A percentile compares a stretch with the other conserved stretches of the same genome.
Conservation (phyloP, 1,140 invertebrate species). For the Drosophila melanica region DNA sequence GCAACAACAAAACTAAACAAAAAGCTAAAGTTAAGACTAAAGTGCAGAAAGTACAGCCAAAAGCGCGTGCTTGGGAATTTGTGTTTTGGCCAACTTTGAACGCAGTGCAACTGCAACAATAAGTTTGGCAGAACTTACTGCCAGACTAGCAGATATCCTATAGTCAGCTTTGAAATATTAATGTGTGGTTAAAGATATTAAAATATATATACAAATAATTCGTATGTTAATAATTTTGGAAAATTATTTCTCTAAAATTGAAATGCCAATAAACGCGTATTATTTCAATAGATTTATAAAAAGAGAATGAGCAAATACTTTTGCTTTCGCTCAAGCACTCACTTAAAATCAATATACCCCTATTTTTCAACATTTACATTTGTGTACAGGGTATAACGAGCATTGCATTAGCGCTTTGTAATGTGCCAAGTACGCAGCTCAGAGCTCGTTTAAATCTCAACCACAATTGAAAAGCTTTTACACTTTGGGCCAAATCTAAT, state of each 20-base stretch:
- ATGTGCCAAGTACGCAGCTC: conserved; percentile 28
- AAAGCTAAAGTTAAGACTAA: conserved; percentile 38
- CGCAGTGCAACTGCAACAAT: conserved; percentile 1
- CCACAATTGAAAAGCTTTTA: conserved; percentile 67
- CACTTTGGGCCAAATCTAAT: conserved; percentile 70
- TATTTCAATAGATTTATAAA: too few species aligned
- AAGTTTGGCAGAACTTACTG: neutral
- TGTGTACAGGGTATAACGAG: conserved; percentile 3
- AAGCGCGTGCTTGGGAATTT: conserved; percentile 45
- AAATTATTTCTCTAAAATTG: too few species aligned
- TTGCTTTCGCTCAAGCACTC: too few species aligned
- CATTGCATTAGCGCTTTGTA: conserved; percentile 31
- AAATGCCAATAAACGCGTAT: too few species aligned
- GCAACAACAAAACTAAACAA: conserved; percentile 37
- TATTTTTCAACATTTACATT: neutral
- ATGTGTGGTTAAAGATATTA: too few species aligned
- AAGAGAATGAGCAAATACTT: too few species aligned
- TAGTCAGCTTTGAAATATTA: too few species aligned
- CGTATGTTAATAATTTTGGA: too few species aligned
- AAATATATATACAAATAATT: too few species aligned
- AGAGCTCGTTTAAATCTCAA: neutral
- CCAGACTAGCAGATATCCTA: neutral
- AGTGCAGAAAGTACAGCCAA: conserved; percentile 43
- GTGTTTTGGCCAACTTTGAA: conserved; percentile 45
- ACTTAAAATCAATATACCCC: neutral